Evolutionary conservation across 2,113 vertebrate genomes (phyloP).

Genomic region (Merops nubicus): DNA sequence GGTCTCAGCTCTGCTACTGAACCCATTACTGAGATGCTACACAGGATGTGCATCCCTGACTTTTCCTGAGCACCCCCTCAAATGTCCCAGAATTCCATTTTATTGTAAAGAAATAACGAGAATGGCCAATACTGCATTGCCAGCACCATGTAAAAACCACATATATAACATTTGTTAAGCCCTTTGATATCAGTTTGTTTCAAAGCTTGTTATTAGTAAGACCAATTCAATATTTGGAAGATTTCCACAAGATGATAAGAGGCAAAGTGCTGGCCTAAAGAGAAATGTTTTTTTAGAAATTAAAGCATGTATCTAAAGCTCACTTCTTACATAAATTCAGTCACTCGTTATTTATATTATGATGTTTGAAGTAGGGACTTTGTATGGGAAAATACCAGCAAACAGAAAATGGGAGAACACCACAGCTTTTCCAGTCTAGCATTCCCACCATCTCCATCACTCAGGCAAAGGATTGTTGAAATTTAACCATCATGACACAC

Average conservation of each 20-base stretch:
- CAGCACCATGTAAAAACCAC: background rate
- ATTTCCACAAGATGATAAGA: background rate
- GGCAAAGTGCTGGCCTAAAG: too few relatives aligned
- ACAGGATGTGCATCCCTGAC: background rate
- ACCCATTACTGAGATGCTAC: background rate
- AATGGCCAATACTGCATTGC: accelerated
- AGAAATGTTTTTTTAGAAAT: background rate
- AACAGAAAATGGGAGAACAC: background rate
- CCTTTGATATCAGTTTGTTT: background rate
- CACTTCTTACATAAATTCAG: background rate
- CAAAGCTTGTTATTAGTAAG: accelerated
- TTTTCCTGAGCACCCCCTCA: background rate
- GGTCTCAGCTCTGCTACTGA: background rate
- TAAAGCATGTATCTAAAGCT: background rate
- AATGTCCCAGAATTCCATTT: background rate
- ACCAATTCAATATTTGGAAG: accelerated
- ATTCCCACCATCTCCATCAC: background rate
- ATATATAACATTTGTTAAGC: accelerated
- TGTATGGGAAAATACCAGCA: background rate
- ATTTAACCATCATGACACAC: background rate
- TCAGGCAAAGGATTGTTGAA: background rate
- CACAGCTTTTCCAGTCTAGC: background rate
- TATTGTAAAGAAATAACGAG: background rate
- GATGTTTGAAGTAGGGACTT: background rate
- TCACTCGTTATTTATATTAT: background rate